Conservation (phyloP, 2,797 vertebrate species). For the Etheostoma perlongum region DNA sequence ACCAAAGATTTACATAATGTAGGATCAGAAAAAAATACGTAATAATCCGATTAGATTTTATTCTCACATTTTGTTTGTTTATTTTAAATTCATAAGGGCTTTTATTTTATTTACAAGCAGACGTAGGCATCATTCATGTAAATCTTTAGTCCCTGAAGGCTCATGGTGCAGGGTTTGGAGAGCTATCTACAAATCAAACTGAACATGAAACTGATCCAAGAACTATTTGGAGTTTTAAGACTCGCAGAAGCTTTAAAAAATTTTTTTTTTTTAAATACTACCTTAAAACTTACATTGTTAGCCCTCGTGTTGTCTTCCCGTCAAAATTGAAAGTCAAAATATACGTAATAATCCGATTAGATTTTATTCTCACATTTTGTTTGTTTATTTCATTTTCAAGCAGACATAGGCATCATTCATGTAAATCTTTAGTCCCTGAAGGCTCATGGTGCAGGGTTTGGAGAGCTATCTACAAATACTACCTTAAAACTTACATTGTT, state of each 20-base stretch:
- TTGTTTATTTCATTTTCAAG: too few relatives aligned
- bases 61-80: neutral
- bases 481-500: too few relatives aligned
- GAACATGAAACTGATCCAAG: neutral
- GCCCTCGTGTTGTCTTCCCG: too few relatives aligned
- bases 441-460: too few relatives aligned
- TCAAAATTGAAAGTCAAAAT: too few relatives aligned
- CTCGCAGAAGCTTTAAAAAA: neutral
- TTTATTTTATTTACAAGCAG: neutral
- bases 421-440: too few relatives aligned
- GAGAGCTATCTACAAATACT: too few relatives aligned
- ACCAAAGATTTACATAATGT: slow-evolving; percentile 19
- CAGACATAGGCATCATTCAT: too few relatives aligned
- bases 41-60: neutral
- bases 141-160: neutral
- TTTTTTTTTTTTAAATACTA: too few relatives aligned
- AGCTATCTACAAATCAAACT: neutral
- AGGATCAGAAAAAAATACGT: neutral
- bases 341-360: too few relatives aligned
- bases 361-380: too few relatives aligned
- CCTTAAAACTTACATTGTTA: too few relatives aligned
- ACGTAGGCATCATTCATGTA: neutral
- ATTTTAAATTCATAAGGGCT: neutral
- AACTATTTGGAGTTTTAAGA: neutral
- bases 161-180: neutral